Percentiles rank a stretch among this genome's conserved stretches.
Evolutionary conservation across 2,797 vertebrate genomes (phyloP).

Genomic region (Lepus oiostolus): DNA sequence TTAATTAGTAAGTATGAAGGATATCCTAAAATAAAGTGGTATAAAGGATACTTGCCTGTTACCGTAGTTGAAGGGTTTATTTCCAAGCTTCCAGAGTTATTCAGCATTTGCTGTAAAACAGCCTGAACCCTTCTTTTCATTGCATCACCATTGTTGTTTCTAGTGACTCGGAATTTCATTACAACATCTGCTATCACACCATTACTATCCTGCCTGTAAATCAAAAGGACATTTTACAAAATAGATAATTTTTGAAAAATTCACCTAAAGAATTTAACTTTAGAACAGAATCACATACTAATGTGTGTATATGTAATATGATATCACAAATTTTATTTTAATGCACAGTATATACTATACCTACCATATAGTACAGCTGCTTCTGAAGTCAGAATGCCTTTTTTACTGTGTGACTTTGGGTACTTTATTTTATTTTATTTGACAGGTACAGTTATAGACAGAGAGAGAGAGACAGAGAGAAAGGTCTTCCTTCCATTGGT

Average conservation of each 20-base stretch:
- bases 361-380: background rate
- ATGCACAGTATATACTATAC: background rate
- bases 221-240: conserved; percentile 32
- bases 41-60: conserved; percentile 74
- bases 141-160: conserved; percentile 26
- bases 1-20: conserved; percentile 1
- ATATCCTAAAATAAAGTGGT: conserved; percentile 37
- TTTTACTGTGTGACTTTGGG: background rate
- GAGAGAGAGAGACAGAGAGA: no score
- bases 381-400: background rate
- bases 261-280: background rate
- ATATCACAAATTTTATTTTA: background rate
- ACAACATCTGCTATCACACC: conserved; percentile 71
- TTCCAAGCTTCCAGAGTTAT: conserved; percentile 71
- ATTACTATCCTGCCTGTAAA: conserved; percentile 62
- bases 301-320: conserved; percentile 7
- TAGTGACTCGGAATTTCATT: conserved; percentile 82
- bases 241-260: background rate
- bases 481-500: no score
- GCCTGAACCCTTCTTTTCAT: conserved; percentile 74
- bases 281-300: background rate
- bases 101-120: conserved; percentile 55
- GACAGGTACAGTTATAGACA: no score
- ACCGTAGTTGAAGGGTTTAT: conserved; percentile 58
- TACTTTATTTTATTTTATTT: background rate